Evolutionary conservation across 2,113 vertebrate genomes (phyloP).

Genomic region (Manacus vitellinus): DNA sequence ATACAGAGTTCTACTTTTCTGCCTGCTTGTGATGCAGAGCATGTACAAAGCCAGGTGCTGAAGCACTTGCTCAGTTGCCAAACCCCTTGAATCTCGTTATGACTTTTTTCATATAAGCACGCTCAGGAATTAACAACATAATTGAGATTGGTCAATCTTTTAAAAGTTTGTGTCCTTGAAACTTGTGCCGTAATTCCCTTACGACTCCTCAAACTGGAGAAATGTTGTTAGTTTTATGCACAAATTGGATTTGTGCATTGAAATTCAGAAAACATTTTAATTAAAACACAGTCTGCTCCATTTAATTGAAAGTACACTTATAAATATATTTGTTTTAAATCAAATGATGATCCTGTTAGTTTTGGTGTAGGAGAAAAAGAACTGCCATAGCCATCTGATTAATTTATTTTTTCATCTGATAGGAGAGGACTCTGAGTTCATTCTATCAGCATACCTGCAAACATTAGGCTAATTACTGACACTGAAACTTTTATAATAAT

Average conservation of each 20-base stretch:
- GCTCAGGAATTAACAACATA: constrained; percentile 35
- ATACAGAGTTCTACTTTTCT: neutral
- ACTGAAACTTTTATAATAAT: neutral
- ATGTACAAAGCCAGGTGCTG: constrained; percentile 27
- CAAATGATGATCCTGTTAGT: neutral
- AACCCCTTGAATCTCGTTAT: neutral
- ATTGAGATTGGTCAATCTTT: constrained; percentile 21
- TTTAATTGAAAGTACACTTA: neutral
- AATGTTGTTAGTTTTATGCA: neutral
- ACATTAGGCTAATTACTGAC: neutral
- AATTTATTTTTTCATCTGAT: neutral
- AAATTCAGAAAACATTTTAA: neutral
- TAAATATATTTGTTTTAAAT: constrained; percentile 9
- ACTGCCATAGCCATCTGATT: neutral
- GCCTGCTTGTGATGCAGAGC: constrained; percentile 21
- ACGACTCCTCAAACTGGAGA: neutral
- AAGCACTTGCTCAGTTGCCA: neutral
- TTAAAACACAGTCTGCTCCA: neutral
- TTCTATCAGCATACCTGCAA: neutral
- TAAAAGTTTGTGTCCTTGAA: constrained; percentile 32
- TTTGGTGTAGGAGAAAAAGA: neutral
- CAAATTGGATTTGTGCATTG: neutral
- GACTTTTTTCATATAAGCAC: constrained; percentile 6
- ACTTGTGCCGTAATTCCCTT: neutral
- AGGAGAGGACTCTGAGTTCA: neutral